These are phyloP conservation scores for Conus canariensis DNA, from an alignment of 2,888 invertebrate species.

Conservation along the genomic window DNA sequence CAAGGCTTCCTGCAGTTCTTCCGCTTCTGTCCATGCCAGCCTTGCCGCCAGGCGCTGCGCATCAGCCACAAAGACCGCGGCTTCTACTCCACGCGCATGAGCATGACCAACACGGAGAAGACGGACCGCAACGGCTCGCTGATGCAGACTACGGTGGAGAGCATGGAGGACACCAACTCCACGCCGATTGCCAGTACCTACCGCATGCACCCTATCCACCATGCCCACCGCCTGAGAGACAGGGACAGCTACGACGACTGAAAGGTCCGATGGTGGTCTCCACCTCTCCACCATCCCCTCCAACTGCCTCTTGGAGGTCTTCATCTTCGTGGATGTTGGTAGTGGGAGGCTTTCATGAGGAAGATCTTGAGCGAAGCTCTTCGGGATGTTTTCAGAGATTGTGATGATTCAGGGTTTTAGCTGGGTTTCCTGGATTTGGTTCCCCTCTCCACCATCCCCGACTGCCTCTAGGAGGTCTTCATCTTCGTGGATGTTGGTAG, in stretches of 20 bases:
- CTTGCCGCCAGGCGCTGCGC: slow-evolving; percentile 61
- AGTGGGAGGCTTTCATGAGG: too few species aligned
- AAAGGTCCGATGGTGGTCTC: neutral
- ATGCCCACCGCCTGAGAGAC: neutral
- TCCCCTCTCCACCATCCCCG: too few species aligned
- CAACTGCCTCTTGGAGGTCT: too few species aligned
- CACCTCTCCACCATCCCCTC: neutral
- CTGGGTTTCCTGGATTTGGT: too few species aligned
- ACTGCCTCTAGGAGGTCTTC: too few species aligned
- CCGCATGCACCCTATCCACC: slow-evolving; percentile 55
- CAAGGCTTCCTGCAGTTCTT: slow-evolving; percentile 95
- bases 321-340: too few species aligned
- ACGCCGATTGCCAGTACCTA: slow-evolving; percentile 53
- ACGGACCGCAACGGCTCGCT: slow-evolving; percentile 71
- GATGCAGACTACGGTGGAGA: slow-evolving; percentile 72
- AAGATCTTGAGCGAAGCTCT: too few species aligned
- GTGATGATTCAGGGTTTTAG: too few species aligned
- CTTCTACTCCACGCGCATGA: slow-evolving; percentile 62
- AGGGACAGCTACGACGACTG: slow-evolving; percentile 30
- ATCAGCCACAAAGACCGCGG: slow-evolving; percentile 62
- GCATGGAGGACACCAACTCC: slow-evolving; percentile 61
- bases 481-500: too few species aligned
- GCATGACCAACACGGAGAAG: slow-evolving; percentile 67
- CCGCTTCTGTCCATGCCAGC: slow-evolving; percentile 90
- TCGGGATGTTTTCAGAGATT: too few species aligned